A percentile compares a stretch with the other conserved stretches of the same genome.
These are phyloP conservation scores for Ptychoptera albimana DNA, from an alignment of 2,888 invertebrate genomes.

Conservation along the genomic window DNA sequence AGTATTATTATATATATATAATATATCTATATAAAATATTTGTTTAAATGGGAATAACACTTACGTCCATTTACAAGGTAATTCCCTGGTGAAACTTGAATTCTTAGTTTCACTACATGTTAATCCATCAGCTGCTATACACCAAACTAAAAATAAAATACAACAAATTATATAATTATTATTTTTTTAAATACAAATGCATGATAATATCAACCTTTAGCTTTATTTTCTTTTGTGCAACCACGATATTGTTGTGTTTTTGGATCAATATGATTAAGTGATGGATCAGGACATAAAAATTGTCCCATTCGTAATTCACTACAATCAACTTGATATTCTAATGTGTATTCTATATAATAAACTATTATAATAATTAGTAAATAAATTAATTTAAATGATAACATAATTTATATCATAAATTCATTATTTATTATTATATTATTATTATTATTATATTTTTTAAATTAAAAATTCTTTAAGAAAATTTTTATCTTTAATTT, in stretches of 20 bases:
- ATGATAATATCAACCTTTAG: slow-evolving; percentile 46
- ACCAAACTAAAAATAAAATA: slow-evolving; percentile 63
- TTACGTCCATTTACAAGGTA: slow-evolving; percentile 93
- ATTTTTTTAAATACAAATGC: slow-evolving; percentile 1
- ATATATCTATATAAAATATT: not conserved
- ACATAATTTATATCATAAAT: no score
- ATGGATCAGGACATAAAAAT: slow-evolving; percentile 68
- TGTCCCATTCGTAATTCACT: slow-evolving; percentile 60
- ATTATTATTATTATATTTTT: no score
- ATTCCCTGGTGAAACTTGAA: slow-evolving; percentile 61
- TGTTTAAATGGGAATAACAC: slow-evolving; percentile 27
- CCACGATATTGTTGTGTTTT: slow-evolving; percentile 76
- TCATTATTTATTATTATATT: no score
- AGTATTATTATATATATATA: not conserved
- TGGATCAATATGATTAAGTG: slow-evolving; percentile 60
- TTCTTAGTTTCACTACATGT: slow-evolving; percentile 66
- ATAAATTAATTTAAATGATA: no score
- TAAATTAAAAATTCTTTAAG: no score
- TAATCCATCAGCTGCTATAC: slow-evolving; percentile 68
- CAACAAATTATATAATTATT: no score
- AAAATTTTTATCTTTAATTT: no score
- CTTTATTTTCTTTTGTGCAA: slow-evolving; percentile 63
- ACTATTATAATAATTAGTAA: no score
- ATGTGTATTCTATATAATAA: no score
- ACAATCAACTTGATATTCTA: slow-evolving; percentile 39